phyloP scores from a whole-genome alignment of 2,113 vertebrate species.

The Paramormyrops kingsleyae region DNA sequence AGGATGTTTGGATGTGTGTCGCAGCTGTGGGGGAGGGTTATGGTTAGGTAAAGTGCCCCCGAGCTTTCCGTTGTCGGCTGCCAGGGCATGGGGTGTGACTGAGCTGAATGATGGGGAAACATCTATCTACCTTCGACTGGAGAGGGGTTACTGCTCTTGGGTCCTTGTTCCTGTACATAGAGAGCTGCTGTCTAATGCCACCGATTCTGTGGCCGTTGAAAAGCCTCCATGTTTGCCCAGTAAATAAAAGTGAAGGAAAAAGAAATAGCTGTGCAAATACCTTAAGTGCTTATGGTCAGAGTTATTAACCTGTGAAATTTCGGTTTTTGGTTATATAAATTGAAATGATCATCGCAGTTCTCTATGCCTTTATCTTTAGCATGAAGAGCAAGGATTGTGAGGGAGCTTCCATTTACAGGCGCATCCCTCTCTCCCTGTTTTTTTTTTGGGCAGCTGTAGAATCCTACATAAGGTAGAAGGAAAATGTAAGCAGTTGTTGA shows the following conservation, averaged over 20 bases:
- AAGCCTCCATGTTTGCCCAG: not conserved
- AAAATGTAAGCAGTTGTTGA: not conserved
- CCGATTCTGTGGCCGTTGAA: not conserved
- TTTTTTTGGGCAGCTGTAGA: not conserved
- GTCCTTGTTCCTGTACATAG: conserved; percentile 1
- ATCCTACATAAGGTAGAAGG: not conserved
- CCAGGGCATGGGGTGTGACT: conserved; percentile 29
- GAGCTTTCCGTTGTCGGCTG: conserved; percentile 29
- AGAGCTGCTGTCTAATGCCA: not conserved
- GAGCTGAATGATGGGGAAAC: conserved; percentile 47
- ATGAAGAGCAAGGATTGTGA: not conserved
- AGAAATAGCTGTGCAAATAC: not conserved
- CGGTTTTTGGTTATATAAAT: not conserved
- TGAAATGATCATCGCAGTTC: not conserved
- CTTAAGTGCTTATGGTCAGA: not conserved
- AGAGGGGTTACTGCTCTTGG: conserved; percentile 14
- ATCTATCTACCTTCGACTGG: conserved; percentile 7
- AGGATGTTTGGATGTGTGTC: conserved; percentile 21
- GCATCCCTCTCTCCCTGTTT: not conserved
- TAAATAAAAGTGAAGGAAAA: not conserved
- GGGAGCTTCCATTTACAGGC: not conserved
- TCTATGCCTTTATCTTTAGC: not conserved
- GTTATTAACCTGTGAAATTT: not conserved
- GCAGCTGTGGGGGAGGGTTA: conserved; percentile 11
- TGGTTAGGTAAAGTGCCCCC: conserved; percentile 10